Evolutionary conservation across 2,113 vertebrate species (phyloP), one percentile per base, ranked within the genome.

Genomic region (Eleginops maclovinus): DNA sequence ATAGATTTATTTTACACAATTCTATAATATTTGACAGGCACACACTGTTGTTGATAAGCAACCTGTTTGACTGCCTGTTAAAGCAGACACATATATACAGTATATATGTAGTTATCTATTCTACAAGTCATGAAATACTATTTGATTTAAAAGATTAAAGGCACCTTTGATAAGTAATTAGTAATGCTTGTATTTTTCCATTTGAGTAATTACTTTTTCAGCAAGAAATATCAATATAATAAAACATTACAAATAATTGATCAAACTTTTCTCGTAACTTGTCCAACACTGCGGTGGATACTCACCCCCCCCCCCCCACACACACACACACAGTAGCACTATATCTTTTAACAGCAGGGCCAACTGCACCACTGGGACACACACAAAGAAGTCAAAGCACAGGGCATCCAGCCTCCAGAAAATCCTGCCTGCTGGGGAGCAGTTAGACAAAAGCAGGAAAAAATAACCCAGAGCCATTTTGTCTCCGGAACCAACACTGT

Each of bases 391-490:
- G 65, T 81, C 31, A 60, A 81, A 47, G 49, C 62, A 66, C 15
- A 0, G 54, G 54, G 56, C 72, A 50, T 50, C 63, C 7, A 76
- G 67, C 76, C 50, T 83, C 69, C 62, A 80, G 72, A 66, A 85
- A n/a, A 62, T 40, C 31, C 24, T 72, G 71, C 59, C 49, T 70
- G 76, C 83, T 77, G 24, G 24, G 78, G 56, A 70, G 28, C 73
- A 56, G 3, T 53, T 24, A 74, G 78, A 86, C 69, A 82, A 80
- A 85, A 68, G 61, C 26, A 47, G n/a, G n/a, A 56, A 56, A 36
- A 73, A 73, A 73, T 12, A 71, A 79, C 62, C 78, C 68, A 19
- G 17, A 87, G 75, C 72, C 72, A 79, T 83, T 75, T 85, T n/a
- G n/a, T 61, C 21, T 36, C 21, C 15, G 2, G 40, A 82, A 83